These are phyloP conservation scores for Pocillopora meandrina DNA, from an alignment of 92 coral and sea anemone genomes.

Conservation along the genomic window DNA sequence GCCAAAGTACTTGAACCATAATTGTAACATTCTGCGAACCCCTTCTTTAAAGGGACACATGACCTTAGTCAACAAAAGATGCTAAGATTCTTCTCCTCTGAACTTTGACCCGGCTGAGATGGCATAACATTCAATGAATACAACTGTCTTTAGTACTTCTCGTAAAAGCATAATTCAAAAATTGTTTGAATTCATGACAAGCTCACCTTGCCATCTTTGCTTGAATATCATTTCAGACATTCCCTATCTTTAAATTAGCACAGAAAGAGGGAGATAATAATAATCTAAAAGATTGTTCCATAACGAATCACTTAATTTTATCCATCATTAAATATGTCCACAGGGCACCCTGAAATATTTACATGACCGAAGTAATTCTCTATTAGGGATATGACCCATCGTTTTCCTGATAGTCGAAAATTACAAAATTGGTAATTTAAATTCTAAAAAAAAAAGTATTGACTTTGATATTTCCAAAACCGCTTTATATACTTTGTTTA, in stretches of 20 bases:
- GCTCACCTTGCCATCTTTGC: conserved; percentile 3
- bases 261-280: background rate
- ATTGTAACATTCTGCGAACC: too few species aligned
- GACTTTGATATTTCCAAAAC: conserved; percentile 2
- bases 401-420: conserved; percentile 2
- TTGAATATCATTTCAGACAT: background rate
- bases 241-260: background rate
- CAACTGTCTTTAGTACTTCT: background rate
- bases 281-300: background rate
- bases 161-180: conserved; percentile 1
- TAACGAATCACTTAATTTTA: conserved; percentile 19
- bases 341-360: conserved; percentile 8
- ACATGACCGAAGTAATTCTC: conserved; percentile 15
- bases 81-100: too few species aligned
- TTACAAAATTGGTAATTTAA: conserved; percentile 21
- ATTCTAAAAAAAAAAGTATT: conserved; percentile 5
- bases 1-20: too few species aligned
- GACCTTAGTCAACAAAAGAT: too few species aligned
- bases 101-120: too few species aligned
- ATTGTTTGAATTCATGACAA: background rate
- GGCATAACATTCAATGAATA: background rate
- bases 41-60: too few species aligned
- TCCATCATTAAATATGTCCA: conserved; percentile 30
- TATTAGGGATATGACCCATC: background rate
- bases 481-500: background rate